Conservation (phyloP, 1,140 invertebrate genomes). For the Venturia canescens region DNA sequence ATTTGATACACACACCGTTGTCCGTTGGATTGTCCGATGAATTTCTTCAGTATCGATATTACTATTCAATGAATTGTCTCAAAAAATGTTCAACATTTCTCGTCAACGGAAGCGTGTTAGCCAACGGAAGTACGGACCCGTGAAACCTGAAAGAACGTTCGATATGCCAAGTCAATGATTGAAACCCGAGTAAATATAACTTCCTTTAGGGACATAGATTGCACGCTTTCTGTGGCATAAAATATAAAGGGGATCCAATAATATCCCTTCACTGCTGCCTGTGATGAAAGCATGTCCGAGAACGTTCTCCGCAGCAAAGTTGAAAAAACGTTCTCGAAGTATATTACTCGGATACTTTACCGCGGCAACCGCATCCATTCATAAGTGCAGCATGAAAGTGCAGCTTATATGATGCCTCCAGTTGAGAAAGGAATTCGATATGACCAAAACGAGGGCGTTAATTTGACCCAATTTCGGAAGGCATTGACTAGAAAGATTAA, state of each 20-base stretch:
- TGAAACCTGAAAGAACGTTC: neutral
- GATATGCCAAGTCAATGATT: constrained; percentile 5
- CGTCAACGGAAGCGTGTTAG: too few species aligned
- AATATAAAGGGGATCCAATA: constrained; percentile 33
- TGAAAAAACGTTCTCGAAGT: neutral
- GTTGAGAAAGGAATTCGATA: too few species aligned
- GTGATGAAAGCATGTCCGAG: constrained; percentile 16
- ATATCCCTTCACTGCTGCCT: constrained; percentile 33
- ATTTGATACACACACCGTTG: neutral
- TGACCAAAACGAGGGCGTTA: too few species aligned
- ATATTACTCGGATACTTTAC: constrained; percentile 8
- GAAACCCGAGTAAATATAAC: neutral
- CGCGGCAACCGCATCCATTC: neutral
- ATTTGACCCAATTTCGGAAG: too few species aligned
- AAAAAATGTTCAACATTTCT: neutral
- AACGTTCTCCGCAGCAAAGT: neutral
- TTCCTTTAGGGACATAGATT: constrained; percentile 30
- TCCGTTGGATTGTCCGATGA: neutral
- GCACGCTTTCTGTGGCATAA: constrained; percentile 25
- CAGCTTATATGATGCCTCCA: too few species aligned
- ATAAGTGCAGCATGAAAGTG: too few species aligned
- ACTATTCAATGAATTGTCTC: neutral
- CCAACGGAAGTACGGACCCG: too few species aligned
- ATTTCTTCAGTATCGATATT: too few species aligned
- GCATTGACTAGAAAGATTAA: too few species aligned